Conservation (phyloP, 37 sponge, comb jelly and placozoan genomes). For the Crambe crambe region DNA sequence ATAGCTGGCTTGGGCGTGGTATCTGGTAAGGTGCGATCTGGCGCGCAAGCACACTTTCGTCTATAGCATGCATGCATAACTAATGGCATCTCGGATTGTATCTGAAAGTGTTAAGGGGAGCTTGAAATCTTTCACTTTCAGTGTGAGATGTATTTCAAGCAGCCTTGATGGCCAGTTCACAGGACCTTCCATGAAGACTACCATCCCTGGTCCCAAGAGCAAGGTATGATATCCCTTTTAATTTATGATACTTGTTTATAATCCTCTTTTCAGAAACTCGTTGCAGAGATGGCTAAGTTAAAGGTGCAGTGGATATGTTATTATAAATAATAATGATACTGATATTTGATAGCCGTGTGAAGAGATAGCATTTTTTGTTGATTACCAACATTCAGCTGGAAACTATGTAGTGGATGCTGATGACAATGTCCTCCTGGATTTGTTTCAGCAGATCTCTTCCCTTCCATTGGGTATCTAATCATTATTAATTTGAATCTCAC, state of each 20-base stretch:
- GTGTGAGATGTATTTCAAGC: too few species aligned
- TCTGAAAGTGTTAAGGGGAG: too few species aligned
- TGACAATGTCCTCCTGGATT: constrained; percentile 80
- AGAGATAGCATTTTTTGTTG: constrained; percentile 57
- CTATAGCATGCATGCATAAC: too few species aligned
- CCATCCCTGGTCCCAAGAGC: constrained; percentile 63
- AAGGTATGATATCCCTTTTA: constrained; percentile 14
- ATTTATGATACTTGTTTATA: not conserved
- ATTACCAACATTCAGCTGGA: constrained; percentile 53
- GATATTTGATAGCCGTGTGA: constrained; percentile 59
- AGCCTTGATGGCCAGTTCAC: constrained; percentile 56
- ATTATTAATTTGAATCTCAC: too few species aligned
- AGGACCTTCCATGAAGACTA: constrained; percentile 36
- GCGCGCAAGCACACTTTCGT: too few species aligned
- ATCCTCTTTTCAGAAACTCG: constrained; percentile 3
- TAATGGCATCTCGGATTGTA: too few species aligned
- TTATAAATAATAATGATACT: too few species aligned
- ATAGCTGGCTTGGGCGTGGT: too few species aligned
- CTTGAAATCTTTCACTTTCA: too few species aligned
- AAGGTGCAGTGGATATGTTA: too few species aligned
- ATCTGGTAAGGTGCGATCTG: too few species aligned
- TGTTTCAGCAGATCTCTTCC: constrained; percentile 65
- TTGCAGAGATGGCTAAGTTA: constrained; percentile 13
- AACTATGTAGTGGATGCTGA: constrained; percentile 86
- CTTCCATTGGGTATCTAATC: constrained; percentile 68